Base-by-base conservation (phyloP, 2,888 invertebrate genomes). In the Drosophila demipolita region DNA sequence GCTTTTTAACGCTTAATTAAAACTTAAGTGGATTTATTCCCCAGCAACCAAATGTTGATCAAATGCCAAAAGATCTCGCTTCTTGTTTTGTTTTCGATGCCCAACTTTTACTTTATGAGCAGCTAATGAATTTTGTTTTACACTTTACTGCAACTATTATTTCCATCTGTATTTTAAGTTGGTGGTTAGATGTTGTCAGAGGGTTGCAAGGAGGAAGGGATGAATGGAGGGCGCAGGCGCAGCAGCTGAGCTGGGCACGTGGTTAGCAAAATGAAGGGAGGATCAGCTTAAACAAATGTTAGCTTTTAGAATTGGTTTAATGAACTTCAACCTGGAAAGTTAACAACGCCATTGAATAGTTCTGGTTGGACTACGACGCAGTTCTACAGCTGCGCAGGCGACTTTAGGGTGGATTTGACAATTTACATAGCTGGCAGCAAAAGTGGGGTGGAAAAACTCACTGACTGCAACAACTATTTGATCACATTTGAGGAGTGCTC, bases 1-100 rank as follows among this genome's bases (percentile, higher is more conserved):
- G 65, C 55, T 78, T 69, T 75, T 83, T 73, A 75, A 59, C 75
- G 81, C 79, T 75, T 83, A 79, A 89, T 85, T 82, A 83, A 76
- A 78, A 65, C 62, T 78, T 57, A 75, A 82, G 79, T 83, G 66
- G 55, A 73, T 67, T 78, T 68, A 38, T 66, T 45, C 48, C 64
- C 49, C 58, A 49, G 54, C 66, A 75, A 78, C 50, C 20, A 80
- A 80, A 62, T 82, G 48, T 32, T 64, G 49, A 53, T 35, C 35
- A 83, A 78, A 66, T 83, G 58, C 49, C 54, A 42, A 53, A 53
- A 66, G 52, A 36, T 64, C 26, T 42, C 23, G 15, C 11, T 20
- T 42, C 29, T 65, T 48, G 52, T 58, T 42, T 45, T 42, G 32
- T 45, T 29, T 42, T 52, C 26, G 15, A 20, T 32, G 8, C 15